phyloP scores from a whole-genome alignment of 1,140 invertebrate genomes.

The Hypsibius dujardini region DNA sequence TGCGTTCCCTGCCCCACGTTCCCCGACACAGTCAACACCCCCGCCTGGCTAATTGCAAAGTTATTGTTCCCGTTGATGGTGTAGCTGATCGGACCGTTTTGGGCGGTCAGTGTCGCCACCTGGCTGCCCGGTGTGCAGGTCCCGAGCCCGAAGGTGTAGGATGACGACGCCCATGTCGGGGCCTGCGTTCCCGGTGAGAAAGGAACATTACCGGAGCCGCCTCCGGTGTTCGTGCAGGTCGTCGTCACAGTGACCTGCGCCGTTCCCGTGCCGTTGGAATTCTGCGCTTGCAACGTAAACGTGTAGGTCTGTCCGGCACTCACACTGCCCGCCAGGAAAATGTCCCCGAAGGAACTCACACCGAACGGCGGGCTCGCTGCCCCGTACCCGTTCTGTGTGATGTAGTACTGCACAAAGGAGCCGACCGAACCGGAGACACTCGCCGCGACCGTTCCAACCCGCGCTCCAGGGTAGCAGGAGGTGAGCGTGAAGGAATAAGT shows the following conservation, averaged over 20 bases:
- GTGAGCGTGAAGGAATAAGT: too few species aligned
- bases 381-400: too few species aligned
- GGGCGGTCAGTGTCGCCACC: neutral
- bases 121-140: neutral
- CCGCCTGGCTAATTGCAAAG: neutral
- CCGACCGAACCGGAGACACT: too few species aligned
- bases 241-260: neutral
- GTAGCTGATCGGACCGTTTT: neutral
- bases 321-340: neutral
- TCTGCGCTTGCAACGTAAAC: neutral
- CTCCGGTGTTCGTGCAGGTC: neutral
- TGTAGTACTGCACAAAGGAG: too few species aligned
- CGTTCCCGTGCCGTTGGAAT: neutral
- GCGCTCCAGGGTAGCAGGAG: too few species aligned
- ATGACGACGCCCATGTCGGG: neutral
- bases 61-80: constrained; percentile 8
- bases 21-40: neutral
- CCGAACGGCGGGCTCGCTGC: too few species aligned
- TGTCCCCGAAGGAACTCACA: too few species aligned
- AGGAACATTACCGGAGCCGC: neutral
- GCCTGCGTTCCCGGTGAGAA: neutral
- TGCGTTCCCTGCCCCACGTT: neutral
- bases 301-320: neutral
- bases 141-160: neutral
- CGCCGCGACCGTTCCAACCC: too few species aligned